Conservation (phyloP, 1,140 invertebrate species). For the Trichonephila clavata region DNA sequence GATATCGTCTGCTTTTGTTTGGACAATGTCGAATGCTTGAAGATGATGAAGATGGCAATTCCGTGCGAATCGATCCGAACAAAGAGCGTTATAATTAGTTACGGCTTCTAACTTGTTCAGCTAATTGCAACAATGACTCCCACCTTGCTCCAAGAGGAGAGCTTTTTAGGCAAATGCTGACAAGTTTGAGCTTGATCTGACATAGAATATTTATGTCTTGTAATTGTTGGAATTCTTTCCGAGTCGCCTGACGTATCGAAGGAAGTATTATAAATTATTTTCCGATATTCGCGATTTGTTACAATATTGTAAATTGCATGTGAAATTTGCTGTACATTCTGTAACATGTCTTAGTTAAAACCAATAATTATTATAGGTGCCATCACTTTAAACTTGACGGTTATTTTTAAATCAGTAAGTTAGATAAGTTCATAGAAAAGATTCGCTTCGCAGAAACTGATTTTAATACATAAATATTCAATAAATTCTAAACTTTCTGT, state of each 20-base stretch:
- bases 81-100: conserved; percentile 67
- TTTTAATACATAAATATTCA: too few species aligned
- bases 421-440: too few species aligned
- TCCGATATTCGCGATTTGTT: background rate
- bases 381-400: too few species aligned
- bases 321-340: background rate
- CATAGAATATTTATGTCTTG: conserved; percentile 23
- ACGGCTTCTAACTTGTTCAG: conserved; percentile 50
- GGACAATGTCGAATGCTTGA: conserved; percentile 61
- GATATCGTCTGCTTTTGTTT: conserved; percentile 62
- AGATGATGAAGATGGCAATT: conserved; percentile 59
- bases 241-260: background rate
- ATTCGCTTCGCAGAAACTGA: too few species aligned
- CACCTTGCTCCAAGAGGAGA: background rate
- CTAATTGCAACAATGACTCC: conserved; percentile 36
- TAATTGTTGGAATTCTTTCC: background rate
- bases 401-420: too few species aligned
- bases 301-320: background rate
- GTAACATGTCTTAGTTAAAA: too few species aligned
- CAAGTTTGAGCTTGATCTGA: conserved; percentile 24
- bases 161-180: background rate
- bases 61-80: conserved; percentile 23
- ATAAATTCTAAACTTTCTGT: too few species aligned
- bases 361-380: too few species aligned
- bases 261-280: background rate